Conservation (phyloP, 2,888 invertebrate species). For the Loripinus fragilis region DNA sequence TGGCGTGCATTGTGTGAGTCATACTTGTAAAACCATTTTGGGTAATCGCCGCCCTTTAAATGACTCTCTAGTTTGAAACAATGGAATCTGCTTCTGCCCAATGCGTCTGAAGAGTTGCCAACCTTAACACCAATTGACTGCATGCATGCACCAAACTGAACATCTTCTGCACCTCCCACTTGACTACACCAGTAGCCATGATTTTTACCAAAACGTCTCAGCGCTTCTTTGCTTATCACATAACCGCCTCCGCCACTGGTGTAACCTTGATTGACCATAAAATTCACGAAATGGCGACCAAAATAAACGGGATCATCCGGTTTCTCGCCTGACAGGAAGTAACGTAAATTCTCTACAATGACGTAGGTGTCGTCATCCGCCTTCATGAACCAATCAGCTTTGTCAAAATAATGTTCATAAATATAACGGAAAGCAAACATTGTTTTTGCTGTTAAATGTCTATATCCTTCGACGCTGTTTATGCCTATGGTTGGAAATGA, state of each 20-base stretch:
- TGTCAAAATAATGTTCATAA: constrained; percentile 90
- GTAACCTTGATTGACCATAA: constrained; percentile 78
- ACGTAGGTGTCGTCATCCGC: constrained; percentile 99
- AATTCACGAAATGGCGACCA: constrained; percentile 79
- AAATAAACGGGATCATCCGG: constrained; percentile 91
- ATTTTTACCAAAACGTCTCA: constrained; percentile 87
- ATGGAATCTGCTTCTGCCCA: constrained; percentile 79
- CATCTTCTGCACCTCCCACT: constrained; percentile 79
- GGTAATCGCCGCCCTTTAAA: constrained; percentile 70
- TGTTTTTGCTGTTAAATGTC: constrained; percentile 98
- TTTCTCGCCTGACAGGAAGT: constrained; percentile 87
- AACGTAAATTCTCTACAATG: constrained; percentile 93
- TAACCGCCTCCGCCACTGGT: constrained; percentile 89
- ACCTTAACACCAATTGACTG: constrained; percentile 74
- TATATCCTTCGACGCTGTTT: constrained; percentile 93
- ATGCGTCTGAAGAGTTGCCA: constrained; percentile 73
- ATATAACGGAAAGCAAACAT: constrained; percentile 96
- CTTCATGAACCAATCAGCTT: constrained; percentile 98
- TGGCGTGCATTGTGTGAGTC: constrained; percentile 72
- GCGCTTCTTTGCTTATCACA: constrained; percentile 93
- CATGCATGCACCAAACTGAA: constrained; percentile 78
- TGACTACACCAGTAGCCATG: neutral
- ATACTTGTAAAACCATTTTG: constrained; percentile 77
- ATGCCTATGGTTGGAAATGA: constrained; percentile 88
- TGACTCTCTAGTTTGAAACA: constrained; percentile 78